phyloP scores from a whole-genome alignment of 1,140 invertebrate species.

The Mya arenaria region DNA sequence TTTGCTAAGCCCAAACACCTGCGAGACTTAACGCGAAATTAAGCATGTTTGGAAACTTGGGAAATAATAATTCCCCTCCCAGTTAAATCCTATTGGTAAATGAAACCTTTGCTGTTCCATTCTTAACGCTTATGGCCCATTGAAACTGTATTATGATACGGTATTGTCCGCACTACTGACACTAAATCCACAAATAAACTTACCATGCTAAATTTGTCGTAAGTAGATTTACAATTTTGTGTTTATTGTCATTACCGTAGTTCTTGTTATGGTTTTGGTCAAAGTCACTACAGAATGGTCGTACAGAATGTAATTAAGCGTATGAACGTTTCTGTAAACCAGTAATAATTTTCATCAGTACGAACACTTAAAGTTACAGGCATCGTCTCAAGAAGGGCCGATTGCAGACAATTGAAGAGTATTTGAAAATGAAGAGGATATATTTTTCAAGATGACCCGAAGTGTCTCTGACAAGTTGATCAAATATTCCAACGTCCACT shows the following conservation, averaged over 20 bases:
- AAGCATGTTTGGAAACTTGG: conserved; percentile 50
- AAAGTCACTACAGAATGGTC: conserved; percentile 36
- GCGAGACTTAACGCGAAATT: conserved; percentile 49
- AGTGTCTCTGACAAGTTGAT: neutral
- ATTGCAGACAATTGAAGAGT: too few species aligned
- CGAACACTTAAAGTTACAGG: neutral
- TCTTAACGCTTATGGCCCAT: too few species aligned
- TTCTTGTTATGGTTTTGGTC: neutral
- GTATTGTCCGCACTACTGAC: conserved; percentile 31
- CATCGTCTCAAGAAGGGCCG: conserved; percentile 26
- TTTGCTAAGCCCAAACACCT: conserved; percentile 57
- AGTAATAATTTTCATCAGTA: conserved; percentile 35
- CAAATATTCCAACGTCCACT: neutral
- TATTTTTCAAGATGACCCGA: neutral
- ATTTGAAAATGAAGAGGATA: neutral
- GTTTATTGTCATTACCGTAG: conserved; percentile 36
- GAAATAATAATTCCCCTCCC: conserved; percentile 27
- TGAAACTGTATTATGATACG: neutral
- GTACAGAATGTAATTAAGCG: conserved; percentile 18
- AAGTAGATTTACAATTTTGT: conserved; percentile 52
- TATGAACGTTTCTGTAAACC: conserved; percentile 27
- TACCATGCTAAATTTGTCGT: conserved; percentile 49
- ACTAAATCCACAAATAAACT: conserved; percentile 56
- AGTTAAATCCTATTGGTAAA: too few species aligned
- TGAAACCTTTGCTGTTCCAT: conserved; percentile 11